Conservation (phyloP, 37 sponge, comb jelly and placozoan genomes). For the Eunapius fragilis region DNA sequence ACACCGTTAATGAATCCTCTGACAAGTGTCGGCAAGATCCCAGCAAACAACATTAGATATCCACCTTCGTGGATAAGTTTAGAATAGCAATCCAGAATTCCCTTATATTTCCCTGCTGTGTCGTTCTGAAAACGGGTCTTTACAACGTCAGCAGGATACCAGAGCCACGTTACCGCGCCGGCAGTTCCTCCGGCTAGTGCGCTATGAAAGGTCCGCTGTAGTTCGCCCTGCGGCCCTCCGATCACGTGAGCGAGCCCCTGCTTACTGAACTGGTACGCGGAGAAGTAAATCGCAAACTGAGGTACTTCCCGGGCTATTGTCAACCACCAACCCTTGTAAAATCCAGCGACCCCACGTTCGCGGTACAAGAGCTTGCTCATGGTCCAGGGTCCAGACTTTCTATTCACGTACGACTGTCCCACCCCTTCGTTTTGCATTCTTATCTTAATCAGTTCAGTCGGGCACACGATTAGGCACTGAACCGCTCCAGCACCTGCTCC, state of each 20-base stretch:
- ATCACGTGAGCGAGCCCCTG: not conserved
- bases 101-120: too few species aligned
- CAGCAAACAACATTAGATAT: not conserved
- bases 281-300: not conserved
- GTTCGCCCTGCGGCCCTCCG: not conserved
- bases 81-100: not conserved
- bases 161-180: not conserved
- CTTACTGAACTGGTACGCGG: not conserved
- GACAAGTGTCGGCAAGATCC: not conserved
- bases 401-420: too few species aligned
- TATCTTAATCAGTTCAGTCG: too few species aligned
- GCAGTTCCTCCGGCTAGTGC: not conserved
- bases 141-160: constrained; percentile 1
- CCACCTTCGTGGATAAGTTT: not conserved
- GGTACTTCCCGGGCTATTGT: not conserved
- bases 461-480: too few species aligned
- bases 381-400: not conserved
- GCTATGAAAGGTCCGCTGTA: not conserved
- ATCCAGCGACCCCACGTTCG: not conserved
- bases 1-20: not conserved
- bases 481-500: too few species aligned
- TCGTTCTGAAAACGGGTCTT: constrained; percentile 1
- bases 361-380: not conserved
- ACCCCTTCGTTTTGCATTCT: too few species aligned
- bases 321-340: not conserved